These are phyloP conservation scores for Spizaetus ornatus DNA, from an alignment of 2,113 vertebrate species.

Conservation along the genomic window DNA sequence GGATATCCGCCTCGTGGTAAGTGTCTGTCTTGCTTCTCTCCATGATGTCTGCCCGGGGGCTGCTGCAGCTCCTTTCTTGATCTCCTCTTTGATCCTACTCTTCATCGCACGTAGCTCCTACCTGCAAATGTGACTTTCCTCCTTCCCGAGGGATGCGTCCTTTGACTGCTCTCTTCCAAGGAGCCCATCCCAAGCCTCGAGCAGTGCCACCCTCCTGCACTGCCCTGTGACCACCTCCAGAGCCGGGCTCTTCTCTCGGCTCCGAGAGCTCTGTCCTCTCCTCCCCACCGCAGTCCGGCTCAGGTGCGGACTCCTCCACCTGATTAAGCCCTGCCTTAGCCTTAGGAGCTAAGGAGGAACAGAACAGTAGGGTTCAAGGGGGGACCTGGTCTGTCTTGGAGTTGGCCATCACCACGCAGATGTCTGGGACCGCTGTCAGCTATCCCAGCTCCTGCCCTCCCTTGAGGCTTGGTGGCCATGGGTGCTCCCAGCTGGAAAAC, in stretches of 20 bases:
- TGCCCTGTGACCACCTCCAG: not conserved
- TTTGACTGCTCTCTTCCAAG: not conserved
- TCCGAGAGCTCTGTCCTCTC: not conserved
- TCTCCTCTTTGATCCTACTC: not conserved
- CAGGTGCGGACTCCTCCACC: not conserved
- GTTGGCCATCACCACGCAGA: rapidly evolving
- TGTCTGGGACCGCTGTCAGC: not conserved
- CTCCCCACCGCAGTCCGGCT: not conserved
- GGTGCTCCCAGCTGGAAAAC: not conserved
- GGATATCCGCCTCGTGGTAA: slow-evolving; percentile 91
- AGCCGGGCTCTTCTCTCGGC: not conserved
- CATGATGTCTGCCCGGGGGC: rapidly evolving
- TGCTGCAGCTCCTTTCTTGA: not conserved
- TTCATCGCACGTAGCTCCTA: rapidly evolving
- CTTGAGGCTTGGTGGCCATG: not conserved
- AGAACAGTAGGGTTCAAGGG: not conserved
- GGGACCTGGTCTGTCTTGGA: too few relatives aligned
- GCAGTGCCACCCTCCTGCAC: not conserved
- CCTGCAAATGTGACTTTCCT: rapidly evolving
- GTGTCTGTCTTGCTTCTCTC: not conserved
- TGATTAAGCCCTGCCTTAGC: not conserved
- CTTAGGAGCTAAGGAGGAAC: not conserved
- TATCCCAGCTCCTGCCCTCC: not conserved
- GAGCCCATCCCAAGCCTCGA: not conserved
- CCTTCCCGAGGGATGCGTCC: not conserved